A percentile compares a stretch with the other conserved stretches of the same genome.
phyloP scores from a whole-genome alignment of 2,888 invertebrate species.

The Sthenelais limicola region DNA sequence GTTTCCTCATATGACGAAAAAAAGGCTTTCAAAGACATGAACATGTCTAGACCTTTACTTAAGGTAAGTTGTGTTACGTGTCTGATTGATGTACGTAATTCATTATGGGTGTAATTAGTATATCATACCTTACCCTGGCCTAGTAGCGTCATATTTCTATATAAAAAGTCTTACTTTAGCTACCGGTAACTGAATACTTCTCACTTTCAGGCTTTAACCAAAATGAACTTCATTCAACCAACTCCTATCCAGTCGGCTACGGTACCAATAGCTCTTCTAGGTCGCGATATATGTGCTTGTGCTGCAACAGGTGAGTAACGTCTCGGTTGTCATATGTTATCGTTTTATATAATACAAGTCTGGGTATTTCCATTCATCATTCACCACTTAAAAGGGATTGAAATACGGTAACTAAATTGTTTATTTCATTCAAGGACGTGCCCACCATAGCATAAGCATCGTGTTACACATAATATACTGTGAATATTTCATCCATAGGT shows the following conservation, averaged over 20 bases:
- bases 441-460: too few relatives aligned
- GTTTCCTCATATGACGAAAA: slow-evolving; percentile 64
- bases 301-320: slow-evolving; percentile 99
- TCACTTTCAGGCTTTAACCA: slow-evolving; percentile 82
- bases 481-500: background rate
- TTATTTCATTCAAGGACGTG: too few relatives aligned
- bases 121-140: background rate
- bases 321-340: too few relatives aligned
- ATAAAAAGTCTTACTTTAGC: too few relatives aligned
- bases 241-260: slow-evolving; percentile 97
- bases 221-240: slow-evolving; percentile 91
- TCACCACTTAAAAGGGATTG: too few relatives aligned
- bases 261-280: slow-evolving; percentile 92
- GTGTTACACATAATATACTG: background rate
- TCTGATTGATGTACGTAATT: background rate
- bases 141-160: too few relatives aligned
- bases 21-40: slow-evolving; percentile 82
- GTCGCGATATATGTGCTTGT: slow-evolving; percentile 97
- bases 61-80: slow-evolving; percentile 75
- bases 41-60: slow-evolving; percentile 92
- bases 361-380: too few relatives aligned
- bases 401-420: too few relatives aligned
- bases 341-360: too few relatives aligned
- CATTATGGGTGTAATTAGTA: background rate
- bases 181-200: background rate